These are phyloP conservation scores for Drosophila peninsularis DNA, from an alignment of 2,888 invertebrate genomes.

Conservation along the genomic window DNA sequence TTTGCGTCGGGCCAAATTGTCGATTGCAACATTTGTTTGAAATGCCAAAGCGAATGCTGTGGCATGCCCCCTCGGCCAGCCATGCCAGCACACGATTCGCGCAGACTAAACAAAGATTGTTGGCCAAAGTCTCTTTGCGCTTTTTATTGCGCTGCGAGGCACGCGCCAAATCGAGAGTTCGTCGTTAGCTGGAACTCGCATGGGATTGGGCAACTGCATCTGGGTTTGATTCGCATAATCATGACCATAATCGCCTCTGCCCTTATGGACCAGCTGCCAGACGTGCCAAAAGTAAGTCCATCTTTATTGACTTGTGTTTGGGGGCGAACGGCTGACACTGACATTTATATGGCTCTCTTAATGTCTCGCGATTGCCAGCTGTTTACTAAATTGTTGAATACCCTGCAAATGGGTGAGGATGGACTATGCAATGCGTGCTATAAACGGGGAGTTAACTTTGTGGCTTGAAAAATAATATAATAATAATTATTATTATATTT, in stretches of 20 bases:
- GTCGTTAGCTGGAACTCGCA: not conserved
- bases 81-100: not conserved
- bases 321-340: slow-evolving; percentile 44
- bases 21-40: slow-evolving; percentile 52
- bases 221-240: slow-evolving; percentile 12
- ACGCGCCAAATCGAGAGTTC: slow-evolving; percentile 52
- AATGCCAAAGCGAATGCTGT: slow-evolving; percentile 32
- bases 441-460: too few relatives aligned
- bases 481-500: too few relatives aligned
- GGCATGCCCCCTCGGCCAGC: not conserved
- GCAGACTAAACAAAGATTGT: slow-evolving; percentile 65
- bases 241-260: slow-evolving; percentile 13
- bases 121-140: slow-evolving; percentile 41
- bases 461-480: too few relatives aligned
- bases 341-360: slow-evolving; percentile 40
- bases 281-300: slow-evolving; percentile 43
- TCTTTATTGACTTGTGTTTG: slow-evolving; percentile 17
- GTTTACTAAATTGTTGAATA: not conserved
- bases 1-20: slow-evolving; percentile 22
- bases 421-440: too few relatives aligned
- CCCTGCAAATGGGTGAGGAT: not conserved
- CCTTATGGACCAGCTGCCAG: slow-evolving; percentile 37
- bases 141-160: slow-evolving; percentile 35
- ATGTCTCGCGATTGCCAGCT: slow-evolving; percentile 33
- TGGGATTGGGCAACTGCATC: slow-evolving; percentile 2